Evolutionary conservation across 2,797 vertebrate species (phyloP), one percentile per base, ranked within the genome.

Genomic region (Macroramphosus scolopax): DNA sequence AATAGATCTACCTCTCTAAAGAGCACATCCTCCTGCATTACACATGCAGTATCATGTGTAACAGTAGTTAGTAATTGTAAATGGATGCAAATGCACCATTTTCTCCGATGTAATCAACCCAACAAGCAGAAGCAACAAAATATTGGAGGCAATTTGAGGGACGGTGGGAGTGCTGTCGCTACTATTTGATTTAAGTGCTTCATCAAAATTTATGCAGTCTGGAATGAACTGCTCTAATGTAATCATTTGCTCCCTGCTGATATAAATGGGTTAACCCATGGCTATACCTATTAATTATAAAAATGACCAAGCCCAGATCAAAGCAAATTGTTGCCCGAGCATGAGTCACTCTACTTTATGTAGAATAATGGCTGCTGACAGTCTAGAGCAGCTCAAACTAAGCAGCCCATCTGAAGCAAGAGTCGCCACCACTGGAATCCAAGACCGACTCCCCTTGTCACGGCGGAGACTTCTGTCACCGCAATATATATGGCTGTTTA

Each of bases 401-500:
- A 12, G 28, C 8, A 1, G 8, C 69, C 47, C 39, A 48, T 55
- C 48, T 47, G 25, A 51, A 48, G 50, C 25, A n/a, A 24, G 33
- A 46, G 32, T 50, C 14, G 9, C 54, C 16, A 16, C 14, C 30
- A 32, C 28, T 31, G 36, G 31, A 45, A 50, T 46, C 33, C 43
- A 26, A 50, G 45, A 40, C 38, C 1, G 3, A 17, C 17, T 11
- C n/a, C 38, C 24, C 16, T 9, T n/a, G 6, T 31, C 37, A 24
- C n/a, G 16, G 17, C 48, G 55, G n/a, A 44, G 58, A 40, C 42
- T 38, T 59, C 76, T 64, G 72, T 68, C 72, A 44, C 60, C 1
- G 55, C 63, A 64, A 78, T 71, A 80, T 76, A 75, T 48, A 65
- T 38, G 39, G 40, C 72, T 60, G 59, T 77, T 88, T 76, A 87